These are phyloP conservation scores for Mactromeris polynyma DNA, from an alignment of 2,888 invertebrate genomes.

Conservation along the genomic window DNA sequence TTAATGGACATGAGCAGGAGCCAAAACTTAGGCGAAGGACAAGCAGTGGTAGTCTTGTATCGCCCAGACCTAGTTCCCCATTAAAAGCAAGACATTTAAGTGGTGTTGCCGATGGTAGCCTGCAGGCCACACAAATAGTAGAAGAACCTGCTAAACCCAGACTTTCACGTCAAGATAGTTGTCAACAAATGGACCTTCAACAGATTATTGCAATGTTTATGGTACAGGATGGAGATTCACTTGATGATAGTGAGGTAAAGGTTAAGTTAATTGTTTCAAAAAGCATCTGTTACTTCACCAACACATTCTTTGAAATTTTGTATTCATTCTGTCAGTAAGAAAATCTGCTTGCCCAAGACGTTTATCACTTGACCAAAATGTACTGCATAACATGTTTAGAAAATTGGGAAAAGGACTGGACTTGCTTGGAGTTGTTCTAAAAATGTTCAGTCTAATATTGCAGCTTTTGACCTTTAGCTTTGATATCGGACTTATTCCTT, in stretches of 20 bases:
- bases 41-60: slow-evolving; percentile 46
- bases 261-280: not conserved
- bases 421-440: too few species aligned
- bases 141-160: slow-evolving; percentile 35
- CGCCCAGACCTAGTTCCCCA: slow-evolving; percentile 55
- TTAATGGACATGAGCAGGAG: slow-evolving; percentile 34
- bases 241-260: not conserved
- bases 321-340: too few species aligned
- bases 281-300: too few species aligned
- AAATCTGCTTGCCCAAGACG: too few species aligned
- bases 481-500: too few species aligned
- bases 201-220: slow-evolving; percentile 46
- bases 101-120: slow-evolving; percentile 31
- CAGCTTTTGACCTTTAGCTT: too few species aligned
- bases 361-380: too few species aligned
- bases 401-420: too few species aligned
- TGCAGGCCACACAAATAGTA: slow-evolving; percentile 44
- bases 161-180: slow-evolving; percentile 48
- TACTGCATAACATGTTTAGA: too few species aligned
- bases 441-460: too few species aligned
- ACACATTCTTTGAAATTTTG: too few species aligned
- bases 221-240: not conserved
- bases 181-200: slow-evolving; percentile 52
- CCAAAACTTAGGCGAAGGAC: slow-evolving; percentile 32
- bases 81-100: slow-evolving; percentile 33